phyloP scores from a whole-genome alignment of 2,113 vertebrate genomes.

The Lasiurus cinereus region DNA sequence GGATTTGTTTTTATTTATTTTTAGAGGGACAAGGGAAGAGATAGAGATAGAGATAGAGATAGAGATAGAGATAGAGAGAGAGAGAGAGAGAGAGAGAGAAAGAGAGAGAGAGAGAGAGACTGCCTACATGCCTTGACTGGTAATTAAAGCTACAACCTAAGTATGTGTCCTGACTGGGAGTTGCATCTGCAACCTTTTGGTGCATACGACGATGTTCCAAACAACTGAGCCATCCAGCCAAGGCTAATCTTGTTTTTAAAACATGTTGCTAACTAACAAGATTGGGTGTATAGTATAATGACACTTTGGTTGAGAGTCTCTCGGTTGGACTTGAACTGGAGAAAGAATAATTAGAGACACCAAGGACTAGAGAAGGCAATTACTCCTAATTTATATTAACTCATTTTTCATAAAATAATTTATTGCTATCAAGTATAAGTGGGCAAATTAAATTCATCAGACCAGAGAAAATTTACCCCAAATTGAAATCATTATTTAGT shows the following conservation, averaged over 20 bases:
- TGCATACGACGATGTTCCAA: background rate
- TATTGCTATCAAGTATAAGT: background rate
- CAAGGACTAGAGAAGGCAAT: background rate
- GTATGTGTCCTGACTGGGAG: background rate
- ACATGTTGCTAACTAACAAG: background rate
- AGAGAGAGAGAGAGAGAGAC: too few species aligned
- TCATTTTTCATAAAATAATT: background rate
- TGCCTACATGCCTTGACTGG: background rate
- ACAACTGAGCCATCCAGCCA: background rate
- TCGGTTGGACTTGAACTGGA: background rate
- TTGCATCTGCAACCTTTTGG: background rate
- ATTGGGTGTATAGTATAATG: background rate
- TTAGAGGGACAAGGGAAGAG: background rate
- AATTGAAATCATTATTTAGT: conserved; percentile 5
- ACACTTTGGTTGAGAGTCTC: background rate
- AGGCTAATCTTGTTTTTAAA: conserved; percentile 8
- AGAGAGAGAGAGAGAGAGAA: too few species aligned
- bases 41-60: background rate
- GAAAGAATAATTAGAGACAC: background rate
- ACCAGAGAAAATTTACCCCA: background rate
- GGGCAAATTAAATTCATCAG: background rate
- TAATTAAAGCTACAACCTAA: background rate
- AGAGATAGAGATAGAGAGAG: too few species aligned
- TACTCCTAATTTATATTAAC: background rate
- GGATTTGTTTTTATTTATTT: background rate